These are phyloP conservation scores for Mareca strepera DNA, from an alignment of 2,797 vertebrate species.

Conservation along the genomic window DNA sequence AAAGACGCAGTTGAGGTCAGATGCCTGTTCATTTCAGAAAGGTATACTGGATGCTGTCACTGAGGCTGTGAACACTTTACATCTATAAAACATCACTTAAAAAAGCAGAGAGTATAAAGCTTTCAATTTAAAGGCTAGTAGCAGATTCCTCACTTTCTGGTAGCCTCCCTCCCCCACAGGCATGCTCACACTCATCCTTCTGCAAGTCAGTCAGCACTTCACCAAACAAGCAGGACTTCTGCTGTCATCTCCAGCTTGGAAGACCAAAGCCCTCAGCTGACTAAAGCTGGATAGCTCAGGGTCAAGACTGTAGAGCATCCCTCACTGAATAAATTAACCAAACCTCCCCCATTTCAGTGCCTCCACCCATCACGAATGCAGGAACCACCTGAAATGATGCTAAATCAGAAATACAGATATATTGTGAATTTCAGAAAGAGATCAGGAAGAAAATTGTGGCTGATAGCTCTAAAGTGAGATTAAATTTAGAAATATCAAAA, in stretches of 20 bases:
- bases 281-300: background rate
- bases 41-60: slow-evolving; percentile 62
- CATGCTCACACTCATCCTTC: background rate
- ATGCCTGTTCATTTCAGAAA: slow-evolving; percentile 66
- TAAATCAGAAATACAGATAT: background rate
- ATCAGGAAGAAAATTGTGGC: background rate
- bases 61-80: slow-evolving; percentile 58
- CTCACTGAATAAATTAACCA: background rate
- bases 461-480: background rate
- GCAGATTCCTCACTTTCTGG: slow-evolving; percentile 10
- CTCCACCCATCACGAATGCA: background rate
- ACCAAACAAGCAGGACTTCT: background rate
- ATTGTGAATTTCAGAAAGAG: background rate
- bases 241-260: background rate
- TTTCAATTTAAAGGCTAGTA: slow-evolving; percentile 66
- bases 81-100: slow-evolving; percentile 74
- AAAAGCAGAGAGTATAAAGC: slow-evolving; percentile 57
- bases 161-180: background rate
- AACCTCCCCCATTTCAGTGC: background rate
- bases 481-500: slow-evolving; percentile 37
- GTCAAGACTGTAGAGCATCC: background rate
- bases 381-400: background rate
- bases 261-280: background rate
- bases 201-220: background rate
- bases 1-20: slow-evolving; percentile 67